A percentile compares a stretch with the other conserved stretches of the same genome.
Conservation (phyloP, 2,113 vertebrate species). For the Malurus alboscapulatus region DNA sequence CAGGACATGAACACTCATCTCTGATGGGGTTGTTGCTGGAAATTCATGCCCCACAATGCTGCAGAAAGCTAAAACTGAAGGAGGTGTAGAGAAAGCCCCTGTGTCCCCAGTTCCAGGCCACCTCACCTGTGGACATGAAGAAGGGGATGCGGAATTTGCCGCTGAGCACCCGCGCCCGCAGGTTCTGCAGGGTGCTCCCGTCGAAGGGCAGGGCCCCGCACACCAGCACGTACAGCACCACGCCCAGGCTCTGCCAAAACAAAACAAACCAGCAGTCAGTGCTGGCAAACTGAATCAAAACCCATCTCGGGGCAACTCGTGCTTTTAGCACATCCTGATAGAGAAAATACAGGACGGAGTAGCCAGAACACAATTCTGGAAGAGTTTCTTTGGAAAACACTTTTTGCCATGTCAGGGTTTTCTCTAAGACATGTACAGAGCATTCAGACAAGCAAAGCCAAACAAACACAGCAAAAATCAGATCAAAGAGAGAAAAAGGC, state of each 20-base stretch:
- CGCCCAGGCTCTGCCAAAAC: slow-evolving; percentile 87
- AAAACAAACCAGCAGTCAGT: not conserved
- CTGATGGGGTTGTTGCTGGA: not conserved
- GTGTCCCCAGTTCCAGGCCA: too few relatives aligned
- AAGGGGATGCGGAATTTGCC: slow-evolving; percentile 98
- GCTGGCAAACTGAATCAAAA: accelerated
- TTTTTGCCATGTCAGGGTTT: not conserved
- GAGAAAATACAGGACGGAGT: accelerated
- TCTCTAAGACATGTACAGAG: accelerated
- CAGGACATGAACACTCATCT: not conserved
- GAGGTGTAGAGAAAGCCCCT: accelerated
- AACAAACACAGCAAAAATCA: not conserved
- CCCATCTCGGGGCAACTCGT: accelerated
- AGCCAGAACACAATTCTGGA: not conserved
- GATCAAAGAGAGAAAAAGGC: not conserved
- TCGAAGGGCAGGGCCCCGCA: slow-evolving; percentile 97
- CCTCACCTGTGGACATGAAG: slow-evolving; percentile 98
- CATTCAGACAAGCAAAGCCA: not conserved
- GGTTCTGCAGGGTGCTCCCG: slow-evolving; percentile 96
- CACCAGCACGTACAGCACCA: slow-evolving; percentile 95
- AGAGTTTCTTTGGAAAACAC: accelerated
- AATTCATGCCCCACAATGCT: accelerated
- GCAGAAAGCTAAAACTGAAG: not conserved
- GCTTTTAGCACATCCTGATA: not conserved
- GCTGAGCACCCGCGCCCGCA: slow-evolving; percentile 93